A percentile compares a stretch with the other conserved stretches of the same genome.
Evolutionary conservation across 2,888 invertebrate genomes (phyloP).

Genomic region (Leucania comma): DNA sequence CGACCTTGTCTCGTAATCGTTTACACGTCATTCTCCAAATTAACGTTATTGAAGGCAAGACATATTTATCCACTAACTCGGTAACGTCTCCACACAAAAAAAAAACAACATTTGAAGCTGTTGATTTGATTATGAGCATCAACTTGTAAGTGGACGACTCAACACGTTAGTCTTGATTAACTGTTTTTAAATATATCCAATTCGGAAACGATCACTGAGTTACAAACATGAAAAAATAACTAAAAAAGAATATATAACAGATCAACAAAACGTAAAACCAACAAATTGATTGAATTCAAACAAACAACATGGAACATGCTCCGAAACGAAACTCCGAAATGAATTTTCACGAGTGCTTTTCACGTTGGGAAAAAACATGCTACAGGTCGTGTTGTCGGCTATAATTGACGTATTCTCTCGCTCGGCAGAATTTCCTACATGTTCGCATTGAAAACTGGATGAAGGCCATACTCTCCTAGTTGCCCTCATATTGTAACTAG

Average conservation of each 20-base stretch:
- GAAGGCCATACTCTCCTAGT: conserved; percentile 71
- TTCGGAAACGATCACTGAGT: background rate
- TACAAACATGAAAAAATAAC: background rate
- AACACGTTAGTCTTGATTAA: conserved; percentile 1
- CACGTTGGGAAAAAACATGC: conserved; percentile 46
- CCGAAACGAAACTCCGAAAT: conserved; percentile 45
- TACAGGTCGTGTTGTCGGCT: conserved; percentile 49
- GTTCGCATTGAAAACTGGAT: conserved; percentile 72
- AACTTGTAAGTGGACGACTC: conserved; percentile 15
- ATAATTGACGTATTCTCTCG: conserved; percentile 70
- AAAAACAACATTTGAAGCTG: conserved; percentile 29
- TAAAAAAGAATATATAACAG: conserved; percentile 2
- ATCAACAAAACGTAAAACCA: conserved; percentile 29
- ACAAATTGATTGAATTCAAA: conserved; percentile 50
- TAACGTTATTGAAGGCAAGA: conserved; percentile 52
- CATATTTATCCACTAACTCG: conserved; percentile 25
- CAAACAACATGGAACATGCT: conserved; percentile 45
- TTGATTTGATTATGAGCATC: conserved; percentile 19
- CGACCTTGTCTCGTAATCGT: conserved; percentile 68
- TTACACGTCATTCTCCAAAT: conserved; percentile 62
- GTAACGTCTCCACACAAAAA: conserved; percentile 20
- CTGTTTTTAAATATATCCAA: background rate
- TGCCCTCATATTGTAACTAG: conserved; percentile 69
- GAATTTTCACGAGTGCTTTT: conserved; percentile 48
- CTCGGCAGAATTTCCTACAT: conserved; percentile 69